phyloP scores from a whole-genome alignment of 2,888 invertebrate genomes.

The Aplocera efformata region DNA sequence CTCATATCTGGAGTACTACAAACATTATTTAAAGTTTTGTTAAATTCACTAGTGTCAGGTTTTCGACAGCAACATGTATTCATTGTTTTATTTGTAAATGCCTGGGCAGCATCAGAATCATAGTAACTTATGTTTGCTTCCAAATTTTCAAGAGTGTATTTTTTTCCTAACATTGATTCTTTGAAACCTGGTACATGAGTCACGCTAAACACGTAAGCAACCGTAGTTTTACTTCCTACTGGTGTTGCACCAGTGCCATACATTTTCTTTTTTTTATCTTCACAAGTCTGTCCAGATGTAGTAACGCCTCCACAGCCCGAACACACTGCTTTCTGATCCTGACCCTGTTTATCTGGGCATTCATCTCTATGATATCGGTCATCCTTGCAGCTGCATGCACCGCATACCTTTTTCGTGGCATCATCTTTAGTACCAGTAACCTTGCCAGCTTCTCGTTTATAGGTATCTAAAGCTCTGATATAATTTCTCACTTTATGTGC shows the following conservation, averaged over 20 bases:
- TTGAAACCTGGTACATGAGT: constrained; percentile 44
- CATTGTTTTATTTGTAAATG: constrained; percentile 16
- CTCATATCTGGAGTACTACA: constrained; percentile 26
- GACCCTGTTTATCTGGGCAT: constrained; percentile 44
- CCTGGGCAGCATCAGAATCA: constrained; percentile 7
- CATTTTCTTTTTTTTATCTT: constrained; percentile 46
- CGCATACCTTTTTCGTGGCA: constrained; percentile 54
- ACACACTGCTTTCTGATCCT: constrained; percentile 36
- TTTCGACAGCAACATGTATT: constrained; percentile 37
- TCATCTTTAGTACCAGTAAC: constrained; percentile 38
- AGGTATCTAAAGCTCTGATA: constrained; percentile 59
- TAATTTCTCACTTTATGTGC: constrained; percentile 68
- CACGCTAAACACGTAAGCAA: constrained; percentile 49
- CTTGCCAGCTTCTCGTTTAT: constrained; percentile 47
- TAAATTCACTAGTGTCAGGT: constrained; percentile 11
- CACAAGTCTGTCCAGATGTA: constrained; percentile 53
- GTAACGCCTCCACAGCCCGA: constrained; percentile 52
- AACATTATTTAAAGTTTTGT: constrained; percentile 14
- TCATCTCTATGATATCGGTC: constrained; percentile 62
- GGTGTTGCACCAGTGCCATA: constrained; percentile 51
- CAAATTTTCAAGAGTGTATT: constrained; percentile 44
- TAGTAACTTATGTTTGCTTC: constrained; percentile 27
- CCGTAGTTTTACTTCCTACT: constrained; percentile 41
- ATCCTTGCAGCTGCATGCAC: constrained; percentile 63
- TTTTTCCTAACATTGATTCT: constrained; percentile 42